Conservation (phyloP, 2,888 invertebrate species). For the Drosophila glabriapex region DNA sequence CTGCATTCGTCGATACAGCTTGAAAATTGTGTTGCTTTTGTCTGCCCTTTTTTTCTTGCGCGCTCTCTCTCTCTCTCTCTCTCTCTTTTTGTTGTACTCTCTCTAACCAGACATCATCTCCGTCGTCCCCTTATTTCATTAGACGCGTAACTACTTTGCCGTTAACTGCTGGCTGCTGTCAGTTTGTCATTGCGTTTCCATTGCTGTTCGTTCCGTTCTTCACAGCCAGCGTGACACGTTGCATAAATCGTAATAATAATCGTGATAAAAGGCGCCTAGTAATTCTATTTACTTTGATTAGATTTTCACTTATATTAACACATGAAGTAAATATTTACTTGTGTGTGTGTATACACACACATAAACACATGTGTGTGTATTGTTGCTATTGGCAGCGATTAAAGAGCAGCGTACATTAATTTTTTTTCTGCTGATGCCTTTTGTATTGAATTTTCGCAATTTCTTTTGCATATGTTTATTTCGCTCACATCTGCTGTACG, state of each 20-base stretch:
- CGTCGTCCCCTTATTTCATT: conserved; percentile 15
- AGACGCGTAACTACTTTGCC: conserved; percentile 63
- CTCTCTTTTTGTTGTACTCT: conserved; percentile 5
- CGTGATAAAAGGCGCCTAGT: conserved; percentile 58
- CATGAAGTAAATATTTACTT: not conserved
- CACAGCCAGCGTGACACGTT: conserved; percentile 77
- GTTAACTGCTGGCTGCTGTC: conserved; percentile 72
- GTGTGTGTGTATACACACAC: not conserved
- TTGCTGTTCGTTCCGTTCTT: conserved; percentile 55
- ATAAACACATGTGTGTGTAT: conserved; percentile 30
- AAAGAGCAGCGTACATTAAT: conserved; percentile 21
- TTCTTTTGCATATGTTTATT: conserved; percentile 63
- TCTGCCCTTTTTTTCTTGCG: conserved; percentile 53
- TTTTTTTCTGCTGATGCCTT: conserved; percentile 16
- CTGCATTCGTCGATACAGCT: conserved; percentile 20
- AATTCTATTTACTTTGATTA: conserved; percentile 50
- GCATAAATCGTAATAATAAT: conserved; percentile 77
- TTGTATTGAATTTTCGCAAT: conserved; percentile 59
- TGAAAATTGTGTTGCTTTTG: conserved; percentile 37
- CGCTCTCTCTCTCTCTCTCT: conserved; percentile 40
- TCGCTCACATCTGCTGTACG: conserved; percentile 34
- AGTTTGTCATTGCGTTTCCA: conserved; percentile 72
- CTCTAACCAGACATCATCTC: conserved; percentile 27
- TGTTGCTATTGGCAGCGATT: conserved; percentile 38
- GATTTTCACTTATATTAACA: conserved; percentile 43